Evolutionary conservation across 2,113 vertebrate species (phyloP).

Genomic region (Rhodinocichla rosea): DNA sequence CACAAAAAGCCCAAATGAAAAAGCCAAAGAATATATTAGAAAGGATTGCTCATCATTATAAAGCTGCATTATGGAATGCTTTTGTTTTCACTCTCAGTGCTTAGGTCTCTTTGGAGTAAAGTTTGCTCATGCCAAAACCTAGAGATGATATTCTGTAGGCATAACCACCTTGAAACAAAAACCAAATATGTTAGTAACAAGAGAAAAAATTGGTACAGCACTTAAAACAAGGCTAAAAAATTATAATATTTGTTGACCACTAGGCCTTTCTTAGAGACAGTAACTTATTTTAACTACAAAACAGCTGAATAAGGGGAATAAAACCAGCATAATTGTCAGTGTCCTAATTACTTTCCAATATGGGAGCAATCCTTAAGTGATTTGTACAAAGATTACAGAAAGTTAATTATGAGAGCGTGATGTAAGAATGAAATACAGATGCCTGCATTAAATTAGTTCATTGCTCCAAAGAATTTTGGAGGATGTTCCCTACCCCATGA

Average conservation of each 20-base stretch:
- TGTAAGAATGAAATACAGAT: neutral
- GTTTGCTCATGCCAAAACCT: neutral
- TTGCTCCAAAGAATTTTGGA: neutral
- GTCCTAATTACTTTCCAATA: neutral
- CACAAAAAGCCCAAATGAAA: neutral
- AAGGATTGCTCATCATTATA: neutral
- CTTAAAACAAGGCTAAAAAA: neutral
- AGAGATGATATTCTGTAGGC: neutral
- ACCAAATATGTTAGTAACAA: neutral
- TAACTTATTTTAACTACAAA: neutral
- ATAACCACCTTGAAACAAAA: neutral
- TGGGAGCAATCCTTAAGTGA: neutral
- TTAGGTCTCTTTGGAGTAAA: neutral
- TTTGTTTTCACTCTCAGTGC: neutral
- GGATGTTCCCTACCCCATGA: accelerated
- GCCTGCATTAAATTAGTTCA: neutral
- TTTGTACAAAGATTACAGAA: neutral
- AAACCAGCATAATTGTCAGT: neutral
- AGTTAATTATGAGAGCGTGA: neutral
- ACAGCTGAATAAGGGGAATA: neutral
- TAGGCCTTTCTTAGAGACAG: neutral
- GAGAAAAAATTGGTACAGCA: neutral
- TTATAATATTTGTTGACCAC: neutral
- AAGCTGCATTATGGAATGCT: neutral
- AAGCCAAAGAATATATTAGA: neutral